These are phyloP conservation scores for Odontocerum albicorne DNA, from an alignment of 2,888 invertebrate genomes.

Conservation along the genomic window DNA sequence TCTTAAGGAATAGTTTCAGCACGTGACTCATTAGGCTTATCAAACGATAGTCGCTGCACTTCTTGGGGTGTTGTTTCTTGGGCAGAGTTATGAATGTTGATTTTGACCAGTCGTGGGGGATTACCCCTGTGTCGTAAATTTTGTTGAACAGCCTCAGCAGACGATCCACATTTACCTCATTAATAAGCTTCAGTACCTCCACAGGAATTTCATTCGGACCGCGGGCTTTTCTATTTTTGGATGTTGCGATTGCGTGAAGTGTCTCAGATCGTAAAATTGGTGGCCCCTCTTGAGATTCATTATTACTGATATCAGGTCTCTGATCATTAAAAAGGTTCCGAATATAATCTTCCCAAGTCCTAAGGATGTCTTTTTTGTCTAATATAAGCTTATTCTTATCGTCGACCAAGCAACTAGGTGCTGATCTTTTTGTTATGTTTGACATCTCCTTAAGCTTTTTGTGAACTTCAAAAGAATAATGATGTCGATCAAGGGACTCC, in stretches of 20 bases:
- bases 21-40: slow-evolving; percentile 4
- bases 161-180: background rate
- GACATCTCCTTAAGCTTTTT: background rate
- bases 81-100: slow-evolving; percentile 2
- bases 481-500: background rate
- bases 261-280: slow-evolving; percentile 4
- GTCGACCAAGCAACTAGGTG: background rate
- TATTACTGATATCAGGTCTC: background rate
- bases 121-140: background rate
- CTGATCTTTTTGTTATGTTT: background rate
- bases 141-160: slow-evolving; percentile 6
- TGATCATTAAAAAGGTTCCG: background rate
- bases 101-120: slow-evolving; percentile 3
- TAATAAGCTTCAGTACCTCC: slow-evolving; percentile 1
- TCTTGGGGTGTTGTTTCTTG: background rate
- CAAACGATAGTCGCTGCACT: slow-evolving; percentile 7
- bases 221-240: slow-evolving; percentile 4
- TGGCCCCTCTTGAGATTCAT: slow-evolving; percentile 2
- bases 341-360: slow-evolving; percentile 6
- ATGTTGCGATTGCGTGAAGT: slow-evolving; percentile 2
- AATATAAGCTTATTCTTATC: background rate
- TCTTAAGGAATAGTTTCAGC: slow-evolving; percentile 2
- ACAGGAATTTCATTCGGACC: slow-evolving; percentile 4
- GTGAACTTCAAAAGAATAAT: background rate
- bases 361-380: background rate